phyloP scores from a whole-genome alignment of 2,797 vertebrate genomes.

The Alauda arvensis region DNA sequence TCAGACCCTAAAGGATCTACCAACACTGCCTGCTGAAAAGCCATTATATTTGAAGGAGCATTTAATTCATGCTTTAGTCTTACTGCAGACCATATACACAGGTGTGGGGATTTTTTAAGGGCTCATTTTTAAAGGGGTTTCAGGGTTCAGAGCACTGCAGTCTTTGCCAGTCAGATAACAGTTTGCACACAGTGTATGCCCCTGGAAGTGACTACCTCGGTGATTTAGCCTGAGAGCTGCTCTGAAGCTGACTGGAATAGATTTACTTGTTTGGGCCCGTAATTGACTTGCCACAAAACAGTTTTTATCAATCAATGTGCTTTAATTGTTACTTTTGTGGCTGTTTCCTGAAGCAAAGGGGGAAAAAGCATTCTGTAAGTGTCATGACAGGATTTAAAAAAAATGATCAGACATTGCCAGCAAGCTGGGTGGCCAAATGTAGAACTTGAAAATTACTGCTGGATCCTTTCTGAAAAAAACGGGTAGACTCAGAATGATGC shows the following conservation, averaged over 20 bases:
- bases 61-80: not conserved
- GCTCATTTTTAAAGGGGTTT: not conserved
- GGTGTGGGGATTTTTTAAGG: not conserved
- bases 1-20: not conserved
- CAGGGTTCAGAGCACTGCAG: not conserved
- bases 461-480: not conserved
- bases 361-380: not conserved
- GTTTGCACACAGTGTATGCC: not conserved
- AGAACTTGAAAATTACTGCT: not conserved
- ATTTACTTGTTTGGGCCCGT: not conserved
- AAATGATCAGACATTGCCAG: not conserved
- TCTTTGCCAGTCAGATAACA: not conserved
- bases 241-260: not conserved
- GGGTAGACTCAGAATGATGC: not conserved
- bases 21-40: not conserved
- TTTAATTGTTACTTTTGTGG: not conserved
- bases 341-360: not conserved
- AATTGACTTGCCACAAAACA: not conserved
- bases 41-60: not conserved
- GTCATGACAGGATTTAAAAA: not conserved
- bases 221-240: not conserved
- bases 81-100: fast-evolving
- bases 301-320: not conserved
- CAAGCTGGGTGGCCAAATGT: not conserved
- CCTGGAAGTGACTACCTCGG: not conserved